Evolutionary conservation across 1,140 invertebrate genomes (phyloP).

Genomic region (Drosophila sturtevanti): DNA sequence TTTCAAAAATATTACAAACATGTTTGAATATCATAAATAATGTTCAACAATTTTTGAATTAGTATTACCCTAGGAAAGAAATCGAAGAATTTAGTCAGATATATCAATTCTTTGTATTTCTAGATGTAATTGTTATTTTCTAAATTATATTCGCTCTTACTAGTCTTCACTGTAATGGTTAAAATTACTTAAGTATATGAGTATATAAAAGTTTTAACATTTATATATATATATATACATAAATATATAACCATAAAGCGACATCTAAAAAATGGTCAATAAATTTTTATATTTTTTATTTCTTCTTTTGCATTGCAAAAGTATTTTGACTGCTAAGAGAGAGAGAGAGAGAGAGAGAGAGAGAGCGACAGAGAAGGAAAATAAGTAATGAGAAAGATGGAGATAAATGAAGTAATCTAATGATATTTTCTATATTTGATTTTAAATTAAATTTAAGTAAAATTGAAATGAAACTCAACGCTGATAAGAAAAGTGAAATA

Average conservation of each 20-base stretch:
- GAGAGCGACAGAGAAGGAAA: too few relatives aligned
- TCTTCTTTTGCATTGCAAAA: slow-evolving; percentile 23
- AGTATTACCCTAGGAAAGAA: too few relatives aligned
- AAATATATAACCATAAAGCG: slow-evolving; percentile 11
- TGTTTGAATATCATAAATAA: too few relatives aligned
- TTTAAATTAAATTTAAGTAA: background rate
- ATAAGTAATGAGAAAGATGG: too few relatives aligned
- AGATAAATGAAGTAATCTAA: background rate
- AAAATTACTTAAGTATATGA: background rate
- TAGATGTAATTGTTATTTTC: too few relatives aligned
- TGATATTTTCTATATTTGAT: background rate
- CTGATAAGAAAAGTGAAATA: slow-evolving; percentile 7
- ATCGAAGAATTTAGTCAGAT: too few relatives aligned
- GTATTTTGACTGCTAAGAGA: background rate
- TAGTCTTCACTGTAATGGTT: background rate
- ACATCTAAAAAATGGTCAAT: slow-evolving; percentile 54
- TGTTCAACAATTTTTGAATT: too few relatives aligned
- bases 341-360: too few relatives aligned
- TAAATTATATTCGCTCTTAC: background rate
- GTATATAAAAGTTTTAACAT: background rate
- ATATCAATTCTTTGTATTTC: too few relatives aligned
- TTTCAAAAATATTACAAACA: too few relatives aligned
- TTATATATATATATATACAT: background rate
- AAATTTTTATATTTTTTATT: slow-evolving; percentile 61
- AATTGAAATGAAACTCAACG: background rate